Evolutionary conservation across 1,140 invertebrate genomes (phyloP).

Genomic region (Meloidogyne chitwoodi): DNA sequence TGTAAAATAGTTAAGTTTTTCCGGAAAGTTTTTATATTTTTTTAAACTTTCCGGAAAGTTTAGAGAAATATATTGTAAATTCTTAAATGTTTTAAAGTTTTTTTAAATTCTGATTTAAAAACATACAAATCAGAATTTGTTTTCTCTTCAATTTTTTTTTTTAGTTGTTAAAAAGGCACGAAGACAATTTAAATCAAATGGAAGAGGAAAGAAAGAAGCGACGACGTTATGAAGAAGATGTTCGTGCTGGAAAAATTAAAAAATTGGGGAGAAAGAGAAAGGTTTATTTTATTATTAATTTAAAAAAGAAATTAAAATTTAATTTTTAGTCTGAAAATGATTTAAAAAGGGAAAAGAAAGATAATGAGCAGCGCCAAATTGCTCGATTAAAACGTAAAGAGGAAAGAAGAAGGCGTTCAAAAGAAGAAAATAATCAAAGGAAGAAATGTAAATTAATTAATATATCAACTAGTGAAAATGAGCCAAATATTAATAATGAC

Average conservation of each 20-base stretch:
- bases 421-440: neutral
- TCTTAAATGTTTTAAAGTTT: too few relatives aligned
- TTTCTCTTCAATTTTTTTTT: neutral
- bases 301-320: neutral
- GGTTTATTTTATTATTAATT: slow-evolving; percentile 8
- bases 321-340: neutral
- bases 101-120: too few relatives aligned
- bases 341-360: slow-evolving; percentile 22
- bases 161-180: slow-evolving; percentile 24
- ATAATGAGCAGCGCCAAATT: neutral
- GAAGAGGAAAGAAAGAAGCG: slow-evolving; percentile 9
- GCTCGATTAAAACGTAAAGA: neutral
- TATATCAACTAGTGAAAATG: neutral
- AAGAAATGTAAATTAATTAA: neutral
- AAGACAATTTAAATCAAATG: slow-evolving; percentile 6
- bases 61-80: too few relatives aligned
- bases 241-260: slow-evolving; percentile 23
- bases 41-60: too few relatives aligned
- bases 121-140: too few relatives aligned
- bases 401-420: slow-evolving; percentile 7
- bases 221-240: slow-evolving; percentile 16
- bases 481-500: neutral
- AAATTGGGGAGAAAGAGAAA: slow-evolving; percentile 28
- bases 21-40: too few relatives aligned
- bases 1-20: too few relatives aligned